Evolutionary conservation across 1,140 invertebrate genomes (phyloP), one percentile per base, ranked within the genome.

Genomic region (Drosophila funebris): DNA sequence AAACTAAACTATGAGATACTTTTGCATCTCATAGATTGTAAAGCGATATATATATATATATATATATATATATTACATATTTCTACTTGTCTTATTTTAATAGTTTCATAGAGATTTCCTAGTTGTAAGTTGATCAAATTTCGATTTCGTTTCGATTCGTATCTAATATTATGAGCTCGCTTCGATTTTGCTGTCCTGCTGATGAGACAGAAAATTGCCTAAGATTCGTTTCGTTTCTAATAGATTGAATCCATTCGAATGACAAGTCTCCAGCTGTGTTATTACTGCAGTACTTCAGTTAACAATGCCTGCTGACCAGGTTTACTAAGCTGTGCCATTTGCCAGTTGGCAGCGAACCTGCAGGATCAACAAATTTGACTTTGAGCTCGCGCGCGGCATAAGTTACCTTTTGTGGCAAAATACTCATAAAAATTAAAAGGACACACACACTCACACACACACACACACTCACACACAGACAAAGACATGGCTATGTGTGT

Each of bases 341-440:
- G 52, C 18, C 18, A 37, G 52, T 57, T 27, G 1, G 53, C 22
- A 43, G 9, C 4, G 16, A 20, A 50, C 54, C 52, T 68, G 64
- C 62, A 54, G 46, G 18, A 53, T n/a, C 18, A 18, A 27, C 6
- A 8, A 13, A 33, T 60, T 60, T 68, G 64, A 68, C 64, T 66
- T 56, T 58, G 43, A 29, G 33, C 54, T 24, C 41, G n/a, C 41
- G 39, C n/a, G 44, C 37, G 37, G 37, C 37, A 41, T 13, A 43
- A 56, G 53, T 56, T 56, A 39, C 50, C 50, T 56, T 46, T 53
- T 64, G 27, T 31, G 9, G 31, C 29, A 29, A 56, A 56, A 57
- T 39, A 9, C 46, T 50, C 44, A 11, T 37, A 41, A 36, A 39
- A 52, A 52, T 41, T 68, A 75, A 82, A 82, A 82, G 79, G 61